A percentile compares a stretch with the other conserved stretches of the same genome.
Evolutionary conservation across 2,113 vertebrate species (phyloP).

Genomic region (Caretta caretta): DNA sequence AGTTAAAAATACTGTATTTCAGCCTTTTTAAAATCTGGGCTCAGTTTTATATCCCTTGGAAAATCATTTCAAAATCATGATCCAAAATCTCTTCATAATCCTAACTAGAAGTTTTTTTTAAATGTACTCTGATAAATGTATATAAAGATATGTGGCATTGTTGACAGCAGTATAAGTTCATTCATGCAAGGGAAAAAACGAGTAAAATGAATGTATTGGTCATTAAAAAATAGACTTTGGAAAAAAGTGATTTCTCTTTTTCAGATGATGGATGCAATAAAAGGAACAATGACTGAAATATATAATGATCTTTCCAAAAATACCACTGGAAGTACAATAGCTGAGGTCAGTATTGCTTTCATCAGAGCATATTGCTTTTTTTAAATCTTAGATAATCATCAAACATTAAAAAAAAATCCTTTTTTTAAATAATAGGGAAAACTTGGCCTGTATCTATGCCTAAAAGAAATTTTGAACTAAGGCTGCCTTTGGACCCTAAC

Average conservation of each 20-base stretch:
- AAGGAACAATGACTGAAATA: slow-evolving; percentile 99
- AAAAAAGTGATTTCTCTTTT: slow-evolving; percentile 34
- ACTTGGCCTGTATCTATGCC: neutral
- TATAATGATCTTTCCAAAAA: slow-evolving; percentile 98
- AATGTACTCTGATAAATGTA: neutral
- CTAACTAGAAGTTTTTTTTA: neutral
- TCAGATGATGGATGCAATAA: slow-evolving; percentile 98
- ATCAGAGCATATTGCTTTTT: neutral
- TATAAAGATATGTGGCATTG: neutral
- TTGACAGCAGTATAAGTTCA: neutral
- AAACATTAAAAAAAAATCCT: neutral
- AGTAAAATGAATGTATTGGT: neutral
- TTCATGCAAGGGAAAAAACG: neutral
- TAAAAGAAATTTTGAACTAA: neutral
- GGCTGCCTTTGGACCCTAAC: neutral
- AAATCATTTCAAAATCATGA: neutral
- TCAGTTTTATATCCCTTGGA: neutral
- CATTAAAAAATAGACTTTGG: neutral
- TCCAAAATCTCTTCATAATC: neutral
- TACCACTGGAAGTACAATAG: slow-evolving; percentile 96
- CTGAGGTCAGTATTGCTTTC: slow-evolving; percentile 85
- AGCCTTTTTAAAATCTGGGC: neutral
- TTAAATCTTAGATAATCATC: neutral
- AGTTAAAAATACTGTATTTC: neutral
- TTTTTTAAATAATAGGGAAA: neutral